These are phyloP conservation scores for Pachypanchax playfairii DNA, from an alignment of 2,113 vertebrate species.

Conservation along the genomic window DNA sequence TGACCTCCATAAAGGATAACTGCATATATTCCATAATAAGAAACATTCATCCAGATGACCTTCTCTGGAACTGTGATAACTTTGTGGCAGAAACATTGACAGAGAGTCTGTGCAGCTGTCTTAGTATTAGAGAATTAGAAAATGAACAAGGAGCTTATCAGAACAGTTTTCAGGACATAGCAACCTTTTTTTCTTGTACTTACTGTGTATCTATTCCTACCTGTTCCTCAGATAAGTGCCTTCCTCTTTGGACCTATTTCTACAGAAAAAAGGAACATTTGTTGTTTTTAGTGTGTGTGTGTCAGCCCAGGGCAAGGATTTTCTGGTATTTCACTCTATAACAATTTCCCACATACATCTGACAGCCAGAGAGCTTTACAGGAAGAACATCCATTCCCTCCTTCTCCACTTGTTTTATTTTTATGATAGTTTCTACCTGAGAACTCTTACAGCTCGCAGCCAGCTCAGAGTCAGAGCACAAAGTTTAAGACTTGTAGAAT, in stretches of 20 bases:
- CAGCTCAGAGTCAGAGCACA: conserved; percentile 3
- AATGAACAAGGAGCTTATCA: conserved; percentile 37
- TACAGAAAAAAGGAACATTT: conserved; percentile 23
- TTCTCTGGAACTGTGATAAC: conserved; percentile 37
- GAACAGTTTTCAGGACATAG: conserved; percentile 19
- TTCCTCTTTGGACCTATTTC: conserved; percentile 15
- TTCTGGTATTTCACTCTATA: conserved; percentile 14
- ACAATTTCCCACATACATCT: conserved; percentile 17
- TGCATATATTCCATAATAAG: conserved; percentile 47
- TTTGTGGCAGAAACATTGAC: conserved; percentile 25
- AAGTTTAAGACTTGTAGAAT: conserved; percentile 12
- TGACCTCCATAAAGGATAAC: conserved; percentile 42
- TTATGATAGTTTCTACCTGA: conserved; percentile 18
- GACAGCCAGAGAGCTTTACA: conserved; percentile 7
- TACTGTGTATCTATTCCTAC: not conserved
- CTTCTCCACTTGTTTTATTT: not conserved
- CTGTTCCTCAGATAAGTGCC: conserved; percentile 10
- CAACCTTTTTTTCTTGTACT: not conserved
- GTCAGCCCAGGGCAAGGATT: conserved; percentile 10
- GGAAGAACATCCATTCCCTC: conserved; percentile 11
- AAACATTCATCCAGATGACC: conserved; percentile 63
- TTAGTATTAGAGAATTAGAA: conserved; percentile 10
- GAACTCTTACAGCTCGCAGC: conserved; percentile 17
- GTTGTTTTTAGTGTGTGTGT: conserved; percentile 14
- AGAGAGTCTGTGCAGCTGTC: conserved; percentile 7